Evolutionary conservation across 2,797 vertebrate genomes (phyloP).

Genomic region (Cirrhinus molitorella): DNA sequence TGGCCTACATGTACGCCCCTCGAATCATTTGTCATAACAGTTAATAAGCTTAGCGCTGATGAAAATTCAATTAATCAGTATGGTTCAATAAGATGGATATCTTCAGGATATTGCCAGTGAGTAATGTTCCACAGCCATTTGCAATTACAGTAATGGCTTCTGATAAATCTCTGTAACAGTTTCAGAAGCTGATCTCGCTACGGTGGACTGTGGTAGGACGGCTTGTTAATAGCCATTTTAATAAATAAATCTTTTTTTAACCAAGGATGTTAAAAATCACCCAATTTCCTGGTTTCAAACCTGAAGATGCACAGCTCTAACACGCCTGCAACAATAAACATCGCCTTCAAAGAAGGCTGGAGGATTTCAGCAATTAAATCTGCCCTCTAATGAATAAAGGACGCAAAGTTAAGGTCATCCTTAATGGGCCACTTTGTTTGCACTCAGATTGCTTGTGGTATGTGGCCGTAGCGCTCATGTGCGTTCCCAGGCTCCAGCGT

Average conservation of each 20-base stretch:
- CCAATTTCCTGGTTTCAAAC: background rate
- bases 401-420: constrained; percentile 31
- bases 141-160: constrained; percentile 65
- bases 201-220: background rate
- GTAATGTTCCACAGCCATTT: constrained; percentile 59
- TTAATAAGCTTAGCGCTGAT: constrained; percentile 61
- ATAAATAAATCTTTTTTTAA: background rate
- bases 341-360: background rate
- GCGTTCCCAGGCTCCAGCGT: constrained; percentile 34
- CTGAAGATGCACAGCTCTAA: background rate
- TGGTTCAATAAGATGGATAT: constrained; percentile 61
- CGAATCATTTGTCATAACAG: constrained; percentile 60
- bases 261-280: background rate
- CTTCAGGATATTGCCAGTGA: constrained; percentile 64
- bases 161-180: constrained; percentile 58
- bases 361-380: background rate
- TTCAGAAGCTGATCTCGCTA: constrained; percentile 19
- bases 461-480: background rate
- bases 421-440: constrained; percentile 52
- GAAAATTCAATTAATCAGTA: constrained; percentile 63
- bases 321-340: constrained; percentile 54
- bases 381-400: constrained; percentile 36
- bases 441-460: constrained; percentile 47
- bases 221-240: background rate
- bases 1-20: constrained; percentile 27